Conservation (phyloP, 2,888 invertebrate genomes). For the Hecatera dysodea region DNA sequence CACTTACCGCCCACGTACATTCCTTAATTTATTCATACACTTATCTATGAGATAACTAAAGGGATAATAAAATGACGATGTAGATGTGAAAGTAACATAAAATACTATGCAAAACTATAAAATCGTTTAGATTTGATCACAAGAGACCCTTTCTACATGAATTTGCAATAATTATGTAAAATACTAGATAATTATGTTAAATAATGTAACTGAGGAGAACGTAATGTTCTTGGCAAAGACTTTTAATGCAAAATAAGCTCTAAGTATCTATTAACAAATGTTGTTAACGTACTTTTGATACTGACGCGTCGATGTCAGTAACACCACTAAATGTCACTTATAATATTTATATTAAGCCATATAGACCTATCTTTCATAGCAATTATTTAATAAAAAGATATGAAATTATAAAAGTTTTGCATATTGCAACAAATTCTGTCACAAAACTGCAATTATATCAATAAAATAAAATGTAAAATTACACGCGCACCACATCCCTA, state of each 20-base stretch:
- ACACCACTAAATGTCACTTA: not conserved
- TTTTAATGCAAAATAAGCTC: conserved; percentile 58
- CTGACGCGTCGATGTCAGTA: not conserved
- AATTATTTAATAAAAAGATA: too few species aligned
- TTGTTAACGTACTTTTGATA: conserved; percentile 9
- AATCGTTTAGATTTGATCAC: conserved; percentile 72
- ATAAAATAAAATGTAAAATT: not conserved
- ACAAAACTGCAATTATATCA: not conserved
- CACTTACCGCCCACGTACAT: conserved; percentile 18
- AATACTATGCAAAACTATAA: conserved; percentile 63
- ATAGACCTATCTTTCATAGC: too few species aligned
- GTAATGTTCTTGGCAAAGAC: conserved; percentile 42
- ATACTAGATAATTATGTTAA: conserved; percentile 69
- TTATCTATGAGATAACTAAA: conserved; percentile 48
- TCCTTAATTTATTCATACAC: conserved; percentile 39
- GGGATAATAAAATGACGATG: conserved; percentile 53
- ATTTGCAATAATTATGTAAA: conserved; percentile 81
- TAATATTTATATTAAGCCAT: not conserved
- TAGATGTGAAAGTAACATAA: conserved; percentile 72
- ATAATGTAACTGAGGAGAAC: conserved; percentile 60
- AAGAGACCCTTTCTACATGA: conserved; percentile 75
- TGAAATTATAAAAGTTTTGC: too few species aligned
- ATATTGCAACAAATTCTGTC: not conserved
- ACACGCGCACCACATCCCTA: conserved; percentile 62
- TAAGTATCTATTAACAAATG: conserved; percentile 48